Percentiles rank a stretch among this genome's conserved stretches.
Conservation (phyloP, 2,888 invertebrate genomes). For the Embidobia sp. region DNA sequence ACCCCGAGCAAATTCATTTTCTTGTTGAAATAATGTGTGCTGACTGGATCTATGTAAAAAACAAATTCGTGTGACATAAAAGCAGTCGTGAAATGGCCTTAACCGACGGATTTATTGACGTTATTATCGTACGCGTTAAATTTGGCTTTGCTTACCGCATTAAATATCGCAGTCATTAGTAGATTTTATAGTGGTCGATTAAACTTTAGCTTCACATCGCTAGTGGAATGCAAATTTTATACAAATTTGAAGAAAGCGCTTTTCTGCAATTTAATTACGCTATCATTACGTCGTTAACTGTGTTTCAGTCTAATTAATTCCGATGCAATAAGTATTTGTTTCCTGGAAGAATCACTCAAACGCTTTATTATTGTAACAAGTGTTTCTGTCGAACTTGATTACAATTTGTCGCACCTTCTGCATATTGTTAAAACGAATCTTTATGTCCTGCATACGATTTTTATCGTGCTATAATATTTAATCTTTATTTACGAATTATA, state of each 20-base stretch:
- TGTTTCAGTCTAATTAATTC: slow-evolving; percentile 20
- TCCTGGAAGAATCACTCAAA: background rate
- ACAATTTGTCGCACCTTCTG: background rate
- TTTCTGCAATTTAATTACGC: slow-evolving; percentile 33
- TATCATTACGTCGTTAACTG: slow-evolving; percentile 26
- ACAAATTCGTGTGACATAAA: slow-evolving; percentile 16
- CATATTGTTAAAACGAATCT: too few species aligned
- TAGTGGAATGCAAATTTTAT: slow-evolving; percentile 21
- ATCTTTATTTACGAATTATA: too few species aligned
- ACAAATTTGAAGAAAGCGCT: slow-evolving; percentile 44
- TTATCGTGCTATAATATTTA: too few species aligned
- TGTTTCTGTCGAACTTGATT: background rate
- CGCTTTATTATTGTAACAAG: background rate
- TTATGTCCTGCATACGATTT: too few species aligned
- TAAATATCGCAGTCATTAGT: slow-evolving; percentile 64
- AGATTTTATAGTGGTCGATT: slow-evolving; percentile 55
- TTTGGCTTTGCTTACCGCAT: slow-evolving; percentile 60
- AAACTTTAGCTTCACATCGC: slow-evolving; percentile 33
- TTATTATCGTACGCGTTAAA: slow-evolving; percentile 60
- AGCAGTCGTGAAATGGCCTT: slow-evolving; percentile 25
- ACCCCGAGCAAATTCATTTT: slow-evolving; percentile 12
- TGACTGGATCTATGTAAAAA: slow-evolving; percentile 3
- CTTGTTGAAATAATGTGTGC: slow-evolving; percentile 6
- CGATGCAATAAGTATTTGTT: slow-evolving; percentile 12
- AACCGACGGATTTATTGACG: slow-evolving; percentile 58